These are phyloP conservation scores for Heliocidaris erythrogramma DNA, from an alignment of 35 echinoderm and acorn worm genomes.

Conservation along the genomic window DNA sequence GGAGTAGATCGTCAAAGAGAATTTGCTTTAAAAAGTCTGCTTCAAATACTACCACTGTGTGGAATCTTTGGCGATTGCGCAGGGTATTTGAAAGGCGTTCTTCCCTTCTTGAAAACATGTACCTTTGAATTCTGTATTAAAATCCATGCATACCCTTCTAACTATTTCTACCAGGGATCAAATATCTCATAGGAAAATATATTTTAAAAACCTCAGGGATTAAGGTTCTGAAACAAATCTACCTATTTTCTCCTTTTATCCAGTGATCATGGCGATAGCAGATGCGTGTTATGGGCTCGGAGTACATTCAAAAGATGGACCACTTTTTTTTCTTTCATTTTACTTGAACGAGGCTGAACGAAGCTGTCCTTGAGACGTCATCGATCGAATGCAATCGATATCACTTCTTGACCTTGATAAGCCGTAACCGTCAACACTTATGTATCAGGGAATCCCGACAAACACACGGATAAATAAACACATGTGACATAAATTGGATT, in stretches of 20 bases:
- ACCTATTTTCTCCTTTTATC: background rate
- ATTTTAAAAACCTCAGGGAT: background rate
- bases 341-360: background rate
- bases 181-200: background rate
- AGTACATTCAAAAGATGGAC: background rate
- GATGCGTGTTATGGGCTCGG: background rate
- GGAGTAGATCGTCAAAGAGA: too few species aligned
- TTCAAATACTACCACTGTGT: too few species aligned
- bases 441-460: background rate
- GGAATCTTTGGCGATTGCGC: too few species aligned
- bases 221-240: background rate
- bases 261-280: background rate
- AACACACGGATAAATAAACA: background rate
- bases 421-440: background rate
- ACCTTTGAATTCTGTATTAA: background rate
- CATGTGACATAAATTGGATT: constrained; percentile 17
- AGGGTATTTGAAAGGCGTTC: too few species aligned
- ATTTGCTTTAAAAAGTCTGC: too few species aligned
- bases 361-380: background rate
- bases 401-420: background rate
- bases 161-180: background rate
- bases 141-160: background rate
- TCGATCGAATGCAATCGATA: constrained; percentile 9
- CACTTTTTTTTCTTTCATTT: background rate
- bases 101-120: background rate